Conservation (phyloP, 2,888 invertebrate genomes). For the Anthophora plumipes region DNA sequence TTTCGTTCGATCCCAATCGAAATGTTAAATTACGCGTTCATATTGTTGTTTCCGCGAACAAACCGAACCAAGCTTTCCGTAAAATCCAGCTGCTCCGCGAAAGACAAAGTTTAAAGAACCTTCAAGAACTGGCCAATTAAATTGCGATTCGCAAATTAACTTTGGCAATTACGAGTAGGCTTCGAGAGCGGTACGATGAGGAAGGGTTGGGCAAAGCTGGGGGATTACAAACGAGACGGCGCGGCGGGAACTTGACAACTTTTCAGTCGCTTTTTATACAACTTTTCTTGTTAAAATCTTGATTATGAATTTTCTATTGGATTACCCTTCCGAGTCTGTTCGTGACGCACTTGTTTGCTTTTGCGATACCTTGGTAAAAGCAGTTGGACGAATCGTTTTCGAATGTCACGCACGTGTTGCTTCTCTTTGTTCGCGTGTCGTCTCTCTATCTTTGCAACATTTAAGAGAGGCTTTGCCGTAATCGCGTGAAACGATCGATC, state of each 20-base stretch:
- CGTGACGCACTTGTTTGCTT: background rate
- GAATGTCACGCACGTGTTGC: too few species aligned
- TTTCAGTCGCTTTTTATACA: slow-evolving; percentile 72
- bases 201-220: slow-evolving; percentile 63
- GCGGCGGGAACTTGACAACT: slow-evolving; percentile 70
- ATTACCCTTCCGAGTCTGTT: background rate
- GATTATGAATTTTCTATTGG: slow-evolving; percentile 70
- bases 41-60: slow-evolving; percentile 6
- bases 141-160: slow-evolving; percentile 76
- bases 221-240: slow-evolving; percentile 68
- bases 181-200: slow-evolving; percentile 60
- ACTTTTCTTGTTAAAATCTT: slow-evolving; percentile 76
- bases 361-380: background rate
- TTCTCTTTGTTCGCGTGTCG: too few species aligned
- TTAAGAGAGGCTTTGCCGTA: too few species aligned
- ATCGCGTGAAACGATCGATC: background rate
- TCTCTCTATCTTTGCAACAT: too few species aligned
- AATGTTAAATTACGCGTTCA: slow-evolving; percentile 16
- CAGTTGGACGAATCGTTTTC: too few species aligned
- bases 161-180: slow-evolving; percentile 75
- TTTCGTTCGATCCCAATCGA: background rate
- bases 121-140: slow-evolving; percentile 75
- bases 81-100: slow-evolving; percentile 14
- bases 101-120: slow-evolving; percentile 70
- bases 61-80: slow-evolving; percentile 36